These are phyloP conservation scores for Dinoponera quadriceps DNA, from an alignment of 1,140 invertebrate genomes.

Conservation along the genomic window DNA sequence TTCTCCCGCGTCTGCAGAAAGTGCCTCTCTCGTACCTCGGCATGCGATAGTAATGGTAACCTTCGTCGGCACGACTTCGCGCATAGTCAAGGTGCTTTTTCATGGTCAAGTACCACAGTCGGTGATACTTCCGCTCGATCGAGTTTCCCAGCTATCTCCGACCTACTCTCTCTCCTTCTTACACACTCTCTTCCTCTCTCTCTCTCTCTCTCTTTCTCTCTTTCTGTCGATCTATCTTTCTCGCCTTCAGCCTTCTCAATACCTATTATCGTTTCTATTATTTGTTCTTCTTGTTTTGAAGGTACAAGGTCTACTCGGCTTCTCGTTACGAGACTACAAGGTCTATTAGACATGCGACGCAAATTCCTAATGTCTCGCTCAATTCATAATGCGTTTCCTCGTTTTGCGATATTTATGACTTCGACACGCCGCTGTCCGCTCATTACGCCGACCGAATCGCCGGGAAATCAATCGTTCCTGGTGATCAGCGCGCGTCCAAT, in stretches of 20 bases:
- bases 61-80: conserved; percentile 44
- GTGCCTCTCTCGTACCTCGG: conserved; percentile 37
- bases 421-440: not conserved
- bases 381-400: not conserved
- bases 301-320: too few relatives aligned
- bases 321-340: too few relatives aligned
- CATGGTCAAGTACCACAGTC: conserved; percentile 84
- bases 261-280: too few relatives aligned
- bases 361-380: not conserved
- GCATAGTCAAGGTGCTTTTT: conserved; percentile 79
- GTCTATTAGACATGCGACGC: too few relatives aligned
- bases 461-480: conserved; percentile 7
- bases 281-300: too few relatives aligned
- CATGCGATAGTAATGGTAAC: conserved; percentile 45
- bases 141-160: conserved; percentile 81
- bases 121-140: conserved; percentile 83
- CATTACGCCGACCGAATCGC: conserved; percentile 6
- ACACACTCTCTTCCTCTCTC: not conserved
- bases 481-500: conserved; percentile 15
- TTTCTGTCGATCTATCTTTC: not conserved
- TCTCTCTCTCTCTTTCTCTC: not conserved
- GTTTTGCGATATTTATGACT: not conserved
- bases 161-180: conserved; percentile 73
- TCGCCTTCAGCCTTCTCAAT: too few relatives aligned
- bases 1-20: conserved; percentile 61